Evolutionary conservation across 2,888 invertebrate genomes (phyloP), one percentile per base, ranked within the genome.

Genomic region (Limnephilus rhombicus): DNA sequence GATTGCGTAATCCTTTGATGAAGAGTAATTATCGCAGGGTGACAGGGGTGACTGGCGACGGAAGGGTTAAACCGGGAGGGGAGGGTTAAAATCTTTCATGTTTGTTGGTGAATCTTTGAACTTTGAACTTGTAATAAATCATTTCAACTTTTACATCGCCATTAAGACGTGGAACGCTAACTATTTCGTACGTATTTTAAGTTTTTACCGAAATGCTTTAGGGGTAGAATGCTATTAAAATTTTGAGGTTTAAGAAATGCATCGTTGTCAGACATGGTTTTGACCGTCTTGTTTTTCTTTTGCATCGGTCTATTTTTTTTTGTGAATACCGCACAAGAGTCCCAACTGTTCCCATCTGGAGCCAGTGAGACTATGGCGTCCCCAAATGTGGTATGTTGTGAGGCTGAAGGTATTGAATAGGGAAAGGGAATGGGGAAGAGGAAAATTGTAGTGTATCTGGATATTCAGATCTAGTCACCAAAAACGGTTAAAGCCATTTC

Each of bases 11-110:
- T 34, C 41, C 85, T 85, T 85, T 85, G 85, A 85, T 41, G 85
- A 85, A 41, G 85, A 85, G 85, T 85, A 82, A 82, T 82, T 85
- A 85, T 85, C 41, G 41, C 85, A 5, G 85, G 37, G n/a, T 85
- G 41, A 85, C 85, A 85, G 37, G 82, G 82, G 82, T 82, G 82
- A 31, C 82, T 82, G 31, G 31, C 34, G 34, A 31, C 34, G 31
- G 31, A 82, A 82, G 34, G 31, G 82, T 82, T 82, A 3, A 34
- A 34, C 82, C 15, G 11, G 4, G n/a, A 18, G 18, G 53, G 53
- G 53, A 24, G 9, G 68, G 49, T 49, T 49, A 3, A n/a, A 68
- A 68, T 68, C 68, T 68, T 68, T 68, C 68, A 68, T n/a, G 24
- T 68, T 68, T 68, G 68, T 68, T 68, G 24, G 68, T 68, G 68